Conservation (phyloP, 2,797 vertebrate genomes). For the Periophthalmus magnuspinnatus region DNA sequence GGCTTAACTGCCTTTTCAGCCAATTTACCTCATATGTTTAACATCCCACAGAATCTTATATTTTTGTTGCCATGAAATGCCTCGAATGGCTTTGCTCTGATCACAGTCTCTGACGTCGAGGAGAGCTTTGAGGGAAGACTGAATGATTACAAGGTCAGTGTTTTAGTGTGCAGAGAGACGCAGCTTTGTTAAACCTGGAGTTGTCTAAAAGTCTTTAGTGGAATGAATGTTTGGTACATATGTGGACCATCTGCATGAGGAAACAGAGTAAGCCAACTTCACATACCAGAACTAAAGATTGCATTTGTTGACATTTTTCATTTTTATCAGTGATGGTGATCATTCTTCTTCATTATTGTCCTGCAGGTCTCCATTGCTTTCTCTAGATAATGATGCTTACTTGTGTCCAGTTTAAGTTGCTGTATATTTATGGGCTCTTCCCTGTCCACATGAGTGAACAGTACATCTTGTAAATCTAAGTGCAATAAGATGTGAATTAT, state of each 20-base stretch:
- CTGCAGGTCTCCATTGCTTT: slow-evolving; percentile 34
- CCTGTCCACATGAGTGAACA: slow-evolving; percentile 27
- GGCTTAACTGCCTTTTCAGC: slow-evolving; percentile 26
- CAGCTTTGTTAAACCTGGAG: slow-evolving; percentile 57
- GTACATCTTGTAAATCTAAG: slow-evolving; percentile 28
- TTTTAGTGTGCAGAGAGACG: slow-evolving; percentile 38
- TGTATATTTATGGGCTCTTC: slow-evolving; percentile 25
- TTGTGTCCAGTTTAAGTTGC: neutral
- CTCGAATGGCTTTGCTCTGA: slow-evolving; percentile 35
- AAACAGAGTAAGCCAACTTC: slow-evolving; percentile 62
- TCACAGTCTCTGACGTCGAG: slow-evolving; percentile 34
- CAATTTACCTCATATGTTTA: slow-evolving; percentile 21
- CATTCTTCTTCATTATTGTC: slow-evolving; percentile 42
- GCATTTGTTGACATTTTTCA: slow-evolving; percentile 54
- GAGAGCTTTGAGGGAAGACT: slow-evolving; percentile 35
- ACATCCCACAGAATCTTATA: slow-evolving; percentile 31
- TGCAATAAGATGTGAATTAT: slow-evolving; percentile 41
- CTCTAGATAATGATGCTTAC: slow-evolving; percentile 31
- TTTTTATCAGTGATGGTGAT: slow-evolving; percentile 51
- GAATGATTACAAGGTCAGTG: slow-evolving; percentile 33
- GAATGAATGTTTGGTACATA: slow-evolving; percentile 63
- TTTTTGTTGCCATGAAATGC: slow-evolving; percentile 43
- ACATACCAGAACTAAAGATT: slow-evolving; percentile 67
- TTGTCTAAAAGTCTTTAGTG: slow-evolving; percentile 67
- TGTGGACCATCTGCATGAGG: slow-evolving; percentile 77